A percentile compares a stretch with the other conserved stretches of the same genome.
Conservation (phyloP, 1,140 invertebrate genomes). For the Drosophila arawakana region DNA sequence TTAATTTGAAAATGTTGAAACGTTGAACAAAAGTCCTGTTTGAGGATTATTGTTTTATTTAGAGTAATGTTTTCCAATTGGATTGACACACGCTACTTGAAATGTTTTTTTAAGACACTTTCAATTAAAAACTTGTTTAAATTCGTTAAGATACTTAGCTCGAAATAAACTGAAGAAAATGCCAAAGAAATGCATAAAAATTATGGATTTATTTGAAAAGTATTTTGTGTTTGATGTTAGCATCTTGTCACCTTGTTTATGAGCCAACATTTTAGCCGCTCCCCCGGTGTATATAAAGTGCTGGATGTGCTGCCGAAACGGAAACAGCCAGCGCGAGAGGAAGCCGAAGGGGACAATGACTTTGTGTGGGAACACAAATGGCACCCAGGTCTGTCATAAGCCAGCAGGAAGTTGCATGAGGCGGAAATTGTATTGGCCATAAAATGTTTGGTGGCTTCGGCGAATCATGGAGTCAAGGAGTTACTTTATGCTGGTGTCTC, state of each 20-base stretch:
- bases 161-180: not conserved
- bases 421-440: conserved; percentile 39
- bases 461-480: conserved; percentile 16
- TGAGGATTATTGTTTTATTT: too few relatives aligned
- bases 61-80: too few relatives aligned
- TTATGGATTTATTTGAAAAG: conserved; percentile 6
- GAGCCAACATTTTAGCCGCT: conserved; percentile 26
- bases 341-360: too few relatives aligned
- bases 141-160: not conserved
- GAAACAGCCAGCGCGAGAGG: not conserved
- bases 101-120: too few relatives aligned
- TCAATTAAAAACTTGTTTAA: too few relatives aligned
- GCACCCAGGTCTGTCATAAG: conserved; percentile 42
- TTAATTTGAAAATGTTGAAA: too few relatives aligned
- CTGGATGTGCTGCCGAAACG: not conserved
- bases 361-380: conserved; percentile 36
- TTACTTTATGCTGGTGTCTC: conserved; percentile 10
- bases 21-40: too few relatives aligned
- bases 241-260: conserved; percentile 41
- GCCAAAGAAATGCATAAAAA: not conserved
- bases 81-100: too few relatives aligned
- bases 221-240: conserved; percentile 11
- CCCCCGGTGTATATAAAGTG: conserved; percentile 8
- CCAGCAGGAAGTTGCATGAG: conserved; percentile 19
- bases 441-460: conserved; percentile 46